Percentiles rank a stretch among this genome's conserved stretches.
Conservation (phyloP, 2,888 invertebrate genomes). For the Tipula vernalis region DNA sequence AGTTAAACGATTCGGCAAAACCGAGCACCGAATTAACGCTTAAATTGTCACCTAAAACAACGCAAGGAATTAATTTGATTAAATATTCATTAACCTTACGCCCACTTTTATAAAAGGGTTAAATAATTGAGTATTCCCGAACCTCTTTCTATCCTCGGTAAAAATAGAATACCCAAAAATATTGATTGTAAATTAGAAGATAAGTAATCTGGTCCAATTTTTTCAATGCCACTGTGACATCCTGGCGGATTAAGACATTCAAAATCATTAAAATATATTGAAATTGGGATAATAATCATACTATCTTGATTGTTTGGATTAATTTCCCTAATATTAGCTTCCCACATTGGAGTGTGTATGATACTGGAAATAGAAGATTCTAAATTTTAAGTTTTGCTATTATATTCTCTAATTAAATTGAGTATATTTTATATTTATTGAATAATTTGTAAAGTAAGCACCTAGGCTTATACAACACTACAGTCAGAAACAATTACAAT, state of each 20-base stretch:
- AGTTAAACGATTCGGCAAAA: not conserved
- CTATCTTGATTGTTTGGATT: not conserved
- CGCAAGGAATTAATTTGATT: not conserved
- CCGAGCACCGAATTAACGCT: not conserved
- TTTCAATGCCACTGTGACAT: not conserved
- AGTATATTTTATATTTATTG: no score
- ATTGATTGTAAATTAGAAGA: not conserved
- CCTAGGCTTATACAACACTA: no score
- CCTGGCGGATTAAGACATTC: slow-evolving; percentile 4
- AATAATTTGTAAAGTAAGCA: no score
- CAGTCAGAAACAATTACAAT: no score
- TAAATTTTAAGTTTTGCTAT: no score
- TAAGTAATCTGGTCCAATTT: not conserved
- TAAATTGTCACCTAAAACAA: slow-evolving; percentile 5
- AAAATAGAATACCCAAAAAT: slow-evolving; percentile 7
- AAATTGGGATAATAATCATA: no score
- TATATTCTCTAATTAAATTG: no score
- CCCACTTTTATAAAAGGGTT: not conserved
- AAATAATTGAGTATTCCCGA: not conserved
- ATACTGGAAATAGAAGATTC: not conserved
- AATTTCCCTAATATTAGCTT: not conserved
- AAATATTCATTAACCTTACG: not conserved
- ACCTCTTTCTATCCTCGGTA: not conserved
- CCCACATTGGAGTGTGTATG: not conserved
- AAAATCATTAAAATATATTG: no score